phyloP scores from a whole-genome alignment of 30 jellyfish, hydroid and myxozoan species.

The Nemopilema nomurai region DNA sequence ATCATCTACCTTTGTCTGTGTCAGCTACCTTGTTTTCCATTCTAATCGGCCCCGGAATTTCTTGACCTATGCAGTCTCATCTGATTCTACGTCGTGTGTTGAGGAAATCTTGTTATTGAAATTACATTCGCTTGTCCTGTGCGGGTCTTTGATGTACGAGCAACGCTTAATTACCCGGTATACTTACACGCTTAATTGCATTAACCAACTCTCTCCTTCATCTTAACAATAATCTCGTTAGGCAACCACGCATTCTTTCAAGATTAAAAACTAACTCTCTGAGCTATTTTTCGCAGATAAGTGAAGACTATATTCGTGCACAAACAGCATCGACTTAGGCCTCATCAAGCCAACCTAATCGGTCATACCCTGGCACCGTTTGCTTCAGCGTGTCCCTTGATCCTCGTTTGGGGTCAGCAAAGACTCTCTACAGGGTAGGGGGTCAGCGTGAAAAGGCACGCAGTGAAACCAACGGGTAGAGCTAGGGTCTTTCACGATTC shows the following conservation, averaged over 20 bases:
- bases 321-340: neutral
- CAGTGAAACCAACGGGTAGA: neutral
- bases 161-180: constrained; percentile 61
- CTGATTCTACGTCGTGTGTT: constrained; percentile 33
- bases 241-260: constrained; percentile 53
- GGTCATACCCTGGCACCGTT: neutral
- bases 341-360: neutral
- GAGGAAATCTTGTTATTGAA: constrained; percentile 56
- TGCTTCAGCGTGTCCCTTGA: neutral
- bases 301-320: constrained; percentile 9
- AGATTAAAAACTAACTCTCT: constrained; percentile 19
- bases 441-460: neutral
- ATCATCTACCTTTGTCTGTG: constrained; percentile 6
- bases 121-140: constrained; percentile 49
- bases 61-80: constrained; percentile 25
- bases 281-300: constrained; percentile 23
- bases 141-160: constrained; percentile 58
- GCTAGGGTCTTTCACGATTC: neutral
- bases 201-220: constrained; percentile 41
- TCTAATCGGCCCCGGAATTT: neutral
- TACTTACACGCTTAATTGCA: constrained; percentile 21
- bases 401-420: neutral
- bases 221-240: constrained; percentile 39
- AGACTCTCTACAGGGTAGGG: neutral
- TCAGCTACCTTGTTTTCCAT: constrained; percentile 6